phyloP scores from a whole-genome alignment of 2,113 vertebrate genomes.

The Rhynchomys soricoides region DNA sequence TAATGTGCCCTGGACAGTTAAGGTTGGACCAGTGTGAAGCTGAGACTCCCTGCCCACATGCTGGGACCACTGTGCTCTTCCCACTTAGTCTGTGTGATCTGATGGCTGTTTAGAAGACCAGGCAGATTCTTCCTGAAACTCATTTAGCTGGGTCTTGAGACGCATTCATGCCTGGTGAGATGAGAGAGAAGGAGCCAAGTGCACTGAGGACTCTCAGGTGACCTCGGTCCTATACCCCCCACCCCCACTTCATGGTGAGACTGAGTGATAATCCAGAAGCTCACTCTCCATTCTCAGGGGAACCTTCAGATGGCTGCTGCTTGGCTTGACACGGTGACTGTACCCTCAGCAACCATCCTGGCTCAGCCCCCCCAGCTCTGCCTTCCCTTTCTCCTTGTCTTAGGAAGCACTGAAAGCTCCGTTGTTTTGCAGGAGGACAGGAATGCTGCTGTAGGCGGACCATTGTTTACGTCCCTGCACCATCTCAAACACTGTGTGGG shows the following conservation, averaged over 20 bases:
- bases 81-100: not conserved
- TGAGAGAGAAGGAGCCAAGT: not conserved
- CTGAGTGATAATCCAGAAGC: not conserved
- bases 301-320: not conserved
- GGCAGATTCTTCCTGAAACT: slow-evolving; percentile 6
- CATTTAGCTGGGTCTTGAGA: slow-evolving; percentile 60
- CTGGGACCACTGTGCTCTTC: slow-evolving; percentile 23
- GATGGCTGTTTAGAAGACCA: slow-evolving; percentile 31
- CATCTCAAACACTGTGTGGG: not conserved
- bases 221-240: not conserved
- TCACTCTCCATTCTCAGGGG: not conserved
- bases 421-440: not conserved
- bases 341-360: not conserved
- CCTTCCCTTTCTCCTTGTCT: not conserved
- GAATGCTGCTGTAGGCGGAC: not conserved
- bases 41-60: not conserved
- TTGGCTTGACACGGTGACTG: not conserved
- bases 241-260: not conserved
- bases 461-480: not conserved
- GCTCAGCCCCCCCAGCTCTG: not conserved
- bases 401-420: not conserved
- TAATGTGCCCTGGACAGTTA: slow-evolving; percentile 48
- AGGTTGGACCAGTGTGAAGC: not conserved
- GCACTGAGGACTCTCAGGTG: not conserved
- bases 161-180: not conserved